Evolutionary conservation across 2,113 vertebrate species (phyloP).

Genomic region (Pedetes capensis): DNA sequence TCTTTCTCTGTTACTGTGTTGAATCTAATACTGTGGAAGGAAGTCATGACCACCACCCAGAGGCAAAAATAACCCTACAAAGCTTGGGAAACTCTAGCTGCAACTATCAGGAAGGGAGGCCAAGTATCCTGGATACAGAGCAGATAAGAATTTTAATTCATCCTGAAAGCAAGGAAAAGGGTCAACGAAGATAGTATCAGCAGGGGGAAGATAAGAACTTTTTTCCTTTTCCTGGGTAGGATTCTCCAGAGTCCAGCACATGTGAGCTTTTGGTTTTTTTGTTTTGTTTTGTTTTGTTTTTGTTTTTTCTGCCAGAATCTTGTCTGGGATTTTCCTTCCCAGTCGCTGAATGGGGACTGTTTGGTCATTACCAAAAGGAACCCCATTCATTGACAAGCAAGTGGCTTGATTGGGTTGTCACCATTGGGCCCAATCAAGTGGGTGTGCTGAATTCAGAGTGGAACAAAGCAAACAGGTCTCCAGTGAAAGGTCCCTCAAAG

Average conservation of each 20-base stretch:
- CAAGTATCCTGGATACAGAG: background rate
- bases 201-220: background rate
- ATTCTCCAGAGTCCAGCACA: conserved; percentile 8
- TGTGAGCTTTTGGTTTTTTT: background rate
- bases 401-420: conserved; percentile 16
- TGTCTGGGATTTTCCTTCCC: conserved; percentile 22
- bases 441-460: background rate
- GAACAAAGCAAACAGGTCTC: conserved; percentile 39
- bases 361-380: conserved; percentile 3
- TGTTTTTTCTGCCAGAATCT: background rate
- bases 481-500: background rate
- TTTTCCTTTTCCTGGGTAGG: background rate
- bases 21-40: conserved; percentile 58
- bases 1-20: conserved; percentile 50
- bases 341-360: background rate
- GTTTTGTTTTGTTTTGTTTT: background rate
- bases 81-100: conserved; percentile 47
- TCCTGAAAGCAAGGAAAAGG: conserved; percentile 38
- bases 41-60: conserved; percentile 59
- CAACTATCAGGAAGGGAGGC: conserved; percentile 39
- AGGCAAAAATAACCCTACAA: conserved; percentile 63
- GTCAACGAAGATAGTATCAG: background rate
- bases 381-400: background rate
- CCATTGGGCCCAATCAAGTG: background rate
- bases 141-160: conserved; percentile 64